Percentiles rank a stretch among this genome's conserved stretches.
These are phyloP conservation scores for Hymenopus coronatus DNA, from an alignment of 2,888 invertebrate species.

Conservation along the genomic window DNA sequence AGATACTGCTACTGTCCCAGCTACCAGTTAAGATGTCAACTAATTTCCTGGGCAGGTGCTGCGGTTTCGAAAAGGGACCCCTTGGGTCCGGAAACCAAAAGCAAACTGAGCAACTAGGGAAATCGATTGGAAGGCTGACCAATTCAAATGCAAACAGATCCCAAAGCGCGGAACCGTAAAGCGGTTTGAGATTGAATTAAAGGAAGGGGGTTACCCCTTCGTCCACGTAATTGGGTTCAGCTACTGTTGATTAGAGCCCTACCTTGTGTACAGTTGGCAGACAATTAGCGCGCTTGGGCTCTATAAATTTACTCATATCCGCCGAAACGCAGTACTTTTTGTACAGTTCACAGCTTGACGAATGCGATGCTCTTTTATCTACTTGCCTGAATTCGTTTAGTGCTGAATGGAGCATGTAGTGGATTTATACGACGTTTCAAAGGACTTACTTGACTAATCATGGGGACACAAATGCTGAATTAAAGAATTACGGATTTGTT, in stretches of 20 bases:
- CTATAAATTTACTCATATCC: neutral
- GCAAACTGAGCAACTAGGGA: neutral
- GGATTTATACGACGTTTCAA: too few species aligned
- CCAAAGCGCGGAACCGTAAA: neutral
- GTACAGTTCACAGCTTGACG: neutral
- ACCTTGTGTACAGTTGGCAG: neutral
- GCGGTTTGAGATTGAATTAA: neutral
- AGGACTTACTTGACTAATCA: too few species aligned
- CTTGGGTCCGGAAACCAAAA: neutral
- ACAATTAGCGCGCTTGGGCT: neutral
- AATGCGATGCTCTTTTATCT: neutral
- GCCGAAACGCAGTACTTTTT: neutral
- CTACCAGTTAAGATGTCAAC: neutral
- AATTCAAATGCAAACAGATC: conserved; percentile 6
- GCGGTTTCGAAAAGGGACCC: neutral
- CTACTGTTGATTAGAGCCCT: neutral
- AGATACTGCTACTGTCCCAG: too few species aligned
- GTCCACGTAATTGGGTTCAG: neutral
- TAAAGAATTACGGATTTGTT: too few species aligned
- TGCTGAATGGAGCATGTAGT: too few species aligned
- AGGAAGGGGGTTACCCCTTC: neutral
- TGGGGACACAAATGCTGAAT: too few species aligned
- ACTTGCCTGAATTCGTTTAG: neutral
- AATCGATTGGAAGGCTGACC: neutral
- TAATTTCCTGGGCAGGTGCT: neutral